Evolutionary conservation across 2,888 invertebrate genomes (phyloP), one percentile per base, ranked within the genome.

Genomic region (Rapana venosa): DNA sequence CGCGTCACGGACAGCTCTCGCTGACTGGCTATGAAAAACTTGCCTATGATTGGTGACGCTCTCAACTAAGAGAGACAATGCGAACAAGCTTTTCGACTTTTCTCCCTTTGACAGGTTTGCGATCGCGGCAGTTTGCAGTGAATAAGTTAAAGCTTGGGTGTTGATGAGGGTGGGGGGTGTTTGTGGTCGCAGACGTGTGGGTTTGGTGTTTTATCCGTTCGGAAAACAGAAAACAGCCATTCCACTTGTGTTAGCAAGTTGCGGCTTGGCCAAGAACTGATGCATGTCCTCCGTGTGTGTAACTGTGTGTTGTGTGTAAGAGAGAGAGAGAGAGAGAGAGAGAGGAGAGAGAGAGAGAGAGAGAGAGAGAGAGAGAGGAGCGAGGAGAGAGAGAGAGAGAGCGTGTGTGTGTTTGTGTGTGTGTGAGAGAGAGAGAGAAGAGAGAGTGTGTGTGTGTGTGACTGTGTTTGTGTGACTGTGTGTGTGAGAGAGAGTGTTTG

Each of bases 51-150:
- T 74, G 74, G 74, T 74, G n/a, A n/a, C 26, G 74, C 26, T 11
- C n/a, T n/a, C n/a, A 11, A 74, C n/a, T n/a, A 74, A n/a, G 74
- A n/a, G 74, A 74, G 74, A 74, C 74, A 74, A 74, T 74, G 74
- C n/a, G 74, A 74, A 74, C 74, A 74, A 74, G 74, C 74, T 74
- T 74, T 74, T 74, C 74, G 74, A 74, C 74, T 74, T 74, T 74
- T 74, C 74, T 8, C 74, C 74, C 74, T n/a, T 13, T 74, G 74
- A 26, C n/a, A n/a, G 6, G 22, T 74, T 74, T 5, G 26, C 4
- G 74, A 74, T 26, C n/a, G 74, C 6, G 22, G 22, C 74, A 74
- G 74, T n/a, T n/a, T 74, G 74, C 74, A n/a, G 26, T n/a, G 74
- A 74, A 74, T 74, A 13, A 13, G 74, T 74, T 74, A 47, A 74